Percentiles rank a stretch among this genome's conserved stretches.
These are phyloP conservation scores for Drosophila takahashii DNA, from an alignment of 1,140 invertebrate genomes.

Conservation along the genomic window DNA sequence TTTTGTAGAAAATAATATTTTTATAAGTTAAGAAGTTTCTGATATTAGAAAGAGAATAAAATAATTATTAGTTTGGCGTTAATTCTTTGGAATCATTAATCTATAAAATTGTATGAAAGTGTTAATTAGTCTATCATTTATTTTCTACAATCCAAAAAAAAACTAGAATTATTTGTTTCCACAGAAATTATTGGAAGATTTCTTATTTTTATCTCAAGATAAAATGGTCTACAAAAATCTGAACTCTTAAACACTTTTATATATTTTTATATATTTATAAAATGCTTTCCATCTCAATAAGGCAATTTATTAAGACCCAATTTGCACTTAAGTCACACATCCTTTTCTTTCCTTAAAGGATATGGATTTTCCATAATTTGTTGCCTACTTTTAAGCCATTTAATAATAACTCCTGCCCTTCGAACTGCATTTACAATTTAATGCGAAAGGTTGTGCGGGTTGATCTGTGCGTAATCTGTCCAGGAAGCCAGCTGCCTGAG, in stretches of 20 bases:
- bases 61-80: background rate
- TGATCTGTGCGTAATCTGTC: slow-evolving; percentile 41
- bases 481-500: slow-evolving; percentile 64
- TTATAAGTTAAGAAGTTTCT: too few species aligned
- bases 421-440: slow-evolving; percentile 32
- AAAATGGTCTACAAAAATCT: too few species aligned
- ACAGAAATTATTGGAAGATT: too few species aligned
- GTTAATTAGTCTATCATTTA: background rate
- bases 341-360: background rate
- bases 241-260: too few species aligned
- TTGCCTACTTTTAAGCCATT: slow-evolving; percentile 44
- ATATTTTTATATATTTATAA: background rate
- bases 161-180: too few species aligned
- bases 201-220: too few species aligned
- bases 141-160: too few species aligned
- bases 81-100: background rate
- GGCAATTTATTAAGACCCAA: background rate
- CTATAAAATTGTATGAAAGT: background rate
- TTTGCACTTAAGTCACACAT: background rate
- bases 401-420: slow-evolving; percentile 34
- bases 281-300: background rate
- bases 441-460: slow-evolving; percentile 18
- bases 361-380: slow-evolving; percentile 21
- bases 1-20: too few species aligned
- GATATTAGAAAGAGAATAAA: too few species aligned